Evolutionary conservation across 2,797 vertebrate genomes (phyloP), one percentile per base, ranked within the genome.

Genomic region (Syndactyla subalaris): DNA sequence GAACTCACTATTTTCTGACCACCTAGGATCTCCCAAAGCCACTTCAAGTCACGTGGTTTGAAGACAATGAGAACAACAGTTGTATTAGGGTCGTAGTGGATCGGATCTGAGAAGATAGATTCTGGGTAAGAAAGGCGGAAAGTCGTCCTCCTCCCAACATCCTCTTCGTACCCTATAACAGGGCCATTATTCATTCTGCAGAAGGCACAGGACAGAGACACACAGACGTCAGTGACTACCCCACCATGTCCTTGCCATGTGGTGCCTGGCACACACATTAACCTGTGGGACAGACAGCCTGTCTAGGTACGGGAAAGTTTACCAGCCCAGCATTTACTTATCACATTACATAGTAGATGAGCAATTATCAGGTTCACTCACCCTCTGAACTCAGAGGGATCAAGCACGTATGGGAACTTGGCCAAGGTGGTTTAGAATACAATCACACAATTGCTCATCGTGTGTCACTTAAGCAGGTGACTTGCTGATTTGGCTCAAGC

Each of bases 81-180:
- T 1, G 98, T 98, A 7, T 98, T 97, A 11, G 98, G 98, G 77
- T 98, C 98, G 0, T 97, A 97, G 92, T 98, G 97, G 86, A 75
- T 92, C 3, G 96, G 96, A 96, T 98, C 97, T 12, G 98, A 97
- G 96, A 98, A 98, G 92, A 98, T 92, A 52, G 98, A 98, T 85
- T 98, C 98, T 4, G 98, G 98, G 83, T 98, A 98, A 92, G 98
- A 98, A 72, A 98, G 98, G 85, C 98, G 97, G 94, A 98, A 98
- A 26, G 98, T 98, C 2, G 98, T 98, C 89, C 94, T 98, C 89
- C 96, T 98, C 23, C 98, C 98, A 83, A 98, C 98, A 79, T 98
- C 98, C 12, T 98, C 97, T 97, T 98, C 98, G 0, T 98, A 98
- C 48, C 98, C 98, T 95, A 98, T 81, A 87, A 98, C 96, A 46